Evolutionary conservation across 2,888 invertebrate genomes (phyloP).

Genomic region (Malachius bipustulatus): DNA sequence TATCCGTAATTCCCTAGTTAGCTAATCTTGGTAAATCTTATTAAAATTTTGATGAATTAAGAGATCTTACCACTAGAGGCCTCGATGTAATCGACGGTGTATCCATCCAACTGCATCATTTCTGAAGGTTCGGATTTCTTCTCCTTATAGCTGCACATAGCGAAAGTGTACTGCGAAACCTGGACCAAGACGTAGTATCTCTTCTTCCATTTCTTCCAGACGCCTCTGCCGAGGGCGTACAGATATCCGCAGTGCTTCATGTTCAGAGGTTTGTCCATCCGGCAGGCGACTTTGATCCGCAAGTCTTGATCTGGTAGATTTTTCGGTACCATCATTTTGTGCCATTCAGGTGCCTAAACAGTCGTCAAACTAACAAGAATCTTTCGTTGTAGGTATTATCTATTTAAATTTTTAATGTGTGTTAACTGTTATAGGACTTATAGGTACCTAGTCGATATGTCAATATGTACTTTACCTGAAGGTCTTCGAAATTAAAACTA

Average conservation of each 20-base stretch:
- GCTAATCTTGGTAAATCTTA: no score
- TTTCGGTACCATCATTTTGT: slow-evolving; percentile 92
- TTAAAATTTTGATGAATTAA: neutral
- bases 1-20: no score
- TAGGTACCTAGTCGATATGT: no score
- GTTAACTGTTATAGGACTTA: no score
- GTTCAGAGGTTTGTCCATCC: slow-evolving; percentile 97
- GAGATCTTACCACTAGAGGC: slow-evolving; percentile 69
- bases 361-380: neutral
- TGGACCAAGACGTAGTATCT: slow-evolving; percentile 97
- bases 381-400: no score
- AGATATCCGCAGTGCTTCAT: slow-evolving; percentile 96
- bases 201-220: slow-evolving; percentile 99
- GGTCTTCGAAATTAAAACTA: no score
- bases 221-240: slow-evolving; percentile 88
- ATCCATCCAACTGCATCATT: slow-evolving; percentile 99
- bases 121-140: slow-evolving; percentile 99
- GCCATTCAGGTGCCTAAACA: slow-evolving; percentile 86
- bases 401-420: no score
- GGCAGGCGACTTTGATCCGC: slow-evolving; percentile 91
- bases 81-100: slow-evolving; percentile 98
- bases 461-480: no score
- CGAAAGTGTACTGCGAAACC: slow-evolving; percentile 99
- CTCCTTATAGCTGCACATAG: slow-evolving; percentile 98
- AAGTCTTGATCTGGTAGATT: slow-evolving; percentile 92